Evolutionary conservation across 2,797 vertebrate genomes (phyloP), one percentile per base, ranked within the genome.

Genomic region (Tachyglossus aculeatus): DNA sequence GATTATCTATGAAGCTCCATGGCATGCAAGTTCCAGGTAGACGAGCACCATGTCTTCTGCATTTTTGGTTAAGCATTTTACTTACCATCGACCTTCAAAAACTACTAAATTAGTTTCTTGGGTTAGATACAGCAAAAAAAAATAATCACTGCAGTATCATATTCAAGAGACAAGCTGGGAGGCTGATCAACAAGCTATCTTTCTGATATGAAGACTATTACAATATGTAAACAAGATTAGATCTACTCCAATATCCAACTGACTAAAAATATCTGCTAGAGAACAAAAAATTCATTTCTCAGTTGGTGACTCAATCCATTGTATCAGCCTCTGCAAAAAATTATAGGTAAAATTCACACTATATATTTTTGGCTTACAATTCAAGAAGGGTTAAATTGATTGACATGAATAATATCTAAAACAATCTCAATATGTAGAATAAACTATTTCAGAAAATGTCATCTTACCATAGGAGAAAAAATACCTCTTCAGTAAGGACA

Each of bases 331-430:
- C 70, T 54, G 39, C 70, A 58, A 63, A 76, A 66, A 27, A 43
- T 54, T 74, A 68, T 44, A 67, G 18, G 32, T 77, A 62, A 74
- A 58, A 50, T 71, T 61, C 51, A 59, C 37, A 50, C 16, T 59
- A 19, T 58, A 21, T 58, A 58, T 47, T 71, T 85, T 78, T 71
- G 24, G 55, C 58, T 62, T 61, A 29, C 18, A 59, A 27, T 64
- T 74, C 55, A 78, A 13, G 41, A n/a, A 55, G 15, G 24, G 57
- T 86, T 80, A 47, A 16, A 13, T 29, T 74, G 61, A 82, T 47
- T 75, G 77, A 29, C 40, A 60, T 65, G 10, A 62, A 65, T 50
- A 67, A 24, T 73, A 73, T 75, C 57, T 62, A 73, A 83, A 85
- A 58, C 48, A 55, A 33, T 62, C 25, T 82, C 31, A 67, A 65